Conservation (phyloP, 2,113 vertebrate species). For the Dromas ardeola region DNA sequence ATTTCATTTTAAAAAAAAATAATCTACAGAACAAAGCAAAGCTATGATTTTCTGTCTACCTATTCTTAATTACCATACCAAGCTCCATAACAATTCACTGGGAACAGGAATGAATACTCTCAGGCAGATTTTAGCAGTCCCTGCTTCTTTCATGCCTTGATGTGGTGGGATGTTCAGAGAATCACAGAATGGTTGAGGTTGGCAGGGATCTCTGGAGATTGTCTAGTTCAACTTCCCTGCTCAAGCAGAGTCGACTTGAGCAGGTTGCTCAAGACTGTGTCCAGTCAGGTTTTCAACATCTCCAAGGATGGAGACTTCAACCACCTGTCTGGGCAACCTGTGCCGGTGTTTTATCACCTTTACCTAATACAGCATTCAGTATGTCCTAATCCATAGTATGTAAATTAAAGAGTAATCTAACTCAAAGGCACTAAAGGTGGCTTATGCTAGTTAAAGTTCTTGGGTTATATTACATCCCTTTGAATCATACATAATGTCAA, state of each 20-base stretch:
- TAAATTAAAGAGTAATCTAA: background rate
- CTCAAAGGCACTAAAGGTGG: background rate
- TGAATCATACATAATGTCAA: background rate
- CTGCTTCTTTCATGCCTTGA: background rate
- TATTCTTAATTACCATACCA: background rate
- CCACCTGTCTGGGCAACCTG: background rate
- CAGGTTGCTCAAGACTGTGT: background rate
- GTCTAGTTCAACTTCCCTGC: background rate
- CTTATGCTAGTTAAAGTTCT: background rate
- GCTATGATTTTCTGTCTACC: background rate
- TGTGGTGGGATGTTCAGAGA: background rate
- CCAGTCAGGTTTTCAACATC: background rate
- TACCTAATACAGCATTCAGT: fast-evolving
- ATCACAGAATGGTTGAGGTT: background rate
- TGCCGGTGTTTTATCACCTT: background rate
- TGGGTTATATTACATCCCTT: background rate
- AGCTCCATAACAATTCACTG: background rate
- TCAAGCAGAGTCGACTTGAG: background rate
- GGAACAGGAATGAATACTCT: background rate
- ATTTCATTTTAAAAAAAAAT: background rate
- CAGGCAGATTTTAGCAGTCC: background rate
- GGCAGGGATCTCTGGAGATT: background rate
- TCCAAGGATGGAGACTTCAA: background rate
- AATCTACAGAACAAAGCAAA: background rate
- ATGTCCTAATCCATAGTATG: background rate